Percentiles rank a stretch among this genome's conserved stretches.
These are phyloP conservation scores for Bombus affinis DNA, from an alignment of 1,140 invertebrate species.

Conservation along the genomic window DNA sequence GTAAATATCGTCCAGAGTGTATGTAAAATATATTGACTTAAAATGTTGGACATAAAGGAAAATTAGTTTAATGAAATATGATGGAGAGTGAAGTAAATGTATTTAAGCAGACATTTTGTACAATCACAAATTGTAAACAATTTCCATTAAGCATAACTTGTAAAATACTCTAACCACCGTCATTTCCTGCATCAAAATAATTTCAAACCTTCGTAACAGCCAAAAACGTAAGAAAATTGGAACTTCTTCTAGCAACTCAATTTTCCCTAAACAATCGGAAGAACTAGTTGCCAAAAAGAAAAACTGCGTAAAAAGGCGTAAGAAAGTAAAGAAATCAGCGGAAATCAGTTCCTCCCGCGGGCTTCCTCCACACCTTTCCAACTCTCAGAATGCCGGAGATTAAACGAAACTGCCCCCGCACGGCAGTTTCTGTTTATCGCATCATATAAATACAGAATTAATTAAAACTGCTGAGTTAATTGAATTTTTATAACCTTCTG, in stretches of 20 bases:
- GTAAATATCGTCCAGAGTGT: background rate
- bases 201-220: too few relatives aligned
- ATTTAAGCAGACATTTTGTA: background rate
- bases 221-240: too few relatives aligned
- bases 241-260: too few relatives aligned
- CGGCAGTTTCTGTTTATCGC: slow-evolving; percentile 73
- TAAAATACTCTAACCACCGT: too few relatives aligned
- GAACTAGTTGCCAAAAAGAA: too few relatives aligned
- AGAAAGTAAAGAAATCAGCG: too few relatives aligned
- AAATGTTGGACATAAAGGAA: background rate
- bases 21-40: background rate
- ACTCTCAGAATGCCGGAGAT: slow-evolving; percentile 60
- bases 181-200: too few relatives aligned
- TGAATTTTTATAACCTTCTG: slow-evolving; percentile 78
- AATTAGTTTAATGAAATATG: background rate
- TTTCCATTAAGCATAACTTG: background rate
- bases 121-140: background rate
- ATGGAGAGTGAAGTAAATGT: background rate
- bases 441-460: slow-evolving; percentile 78
- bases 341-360: too few relatives aligned
- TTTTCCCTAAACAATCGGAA: too few relatives aligned
- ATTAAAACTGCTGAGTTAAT: slow-evolving; percentile 77
- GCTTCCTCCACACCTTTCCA: background rate
- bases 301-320: too few relatives aligned
- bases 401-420: slow-evolving; percentile 64